These are phyloP conservation scores for Nezara viridula DNA, from an alignment of 2,888 invertebrate species.

Conservation along the genomic window DNA sequence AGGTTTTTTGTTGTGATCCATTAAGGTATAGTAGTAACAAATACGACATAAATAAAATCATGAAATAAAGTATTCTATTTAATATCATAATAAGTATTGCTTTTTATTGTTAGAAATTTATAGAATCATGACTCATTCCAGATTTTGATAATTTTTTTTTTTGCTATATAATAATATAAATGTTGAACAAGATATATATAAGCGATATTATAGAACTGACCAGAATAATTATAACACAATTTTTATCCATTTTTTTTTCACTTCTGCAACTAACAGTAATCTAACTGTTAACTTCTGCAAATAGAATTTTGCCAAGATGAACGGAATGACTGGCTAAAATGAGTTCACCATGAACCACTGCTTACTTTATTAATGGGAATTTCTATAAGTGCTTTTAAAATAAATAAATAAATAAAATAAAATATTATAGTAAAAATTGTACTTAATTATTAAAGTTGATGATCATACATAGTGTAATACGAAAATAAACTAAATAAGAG, in stretches of 20 bases:
- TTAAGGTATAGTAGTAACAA: not conserved
- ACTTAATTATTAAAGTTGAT: not conserved
- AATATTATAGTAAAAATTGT: not conserved
- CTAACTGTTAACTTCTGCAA: no score
- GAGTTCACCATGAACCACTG: not conserved
- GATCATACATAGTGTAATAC: not conserved
- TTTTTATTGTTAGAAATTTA: not conserved
- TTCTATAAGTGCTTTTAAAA: not conserved
- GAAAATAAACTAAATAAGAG: not conserved
- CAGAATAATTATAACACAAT: conserved; percentile 4
- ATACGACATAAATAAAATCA: not conserved
- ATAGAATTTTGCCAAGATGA: not conserved
- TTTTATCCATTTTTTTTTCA: not conserved
- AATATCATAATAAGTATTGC: not conserved
- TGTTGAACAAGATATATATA: no score
- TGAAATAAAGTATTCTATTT: not conserved
- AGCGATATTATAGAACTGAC: not conserved
- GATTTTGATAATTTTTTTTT: no score
- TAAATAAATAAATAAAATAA: not conserved
- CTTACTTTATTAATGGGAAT: not conserved
- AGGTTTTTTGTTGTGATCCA: not conserved
- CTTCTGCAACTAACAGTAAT: no score
- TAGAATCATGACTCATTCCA: not conserved
- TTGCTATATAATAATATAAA: no score
- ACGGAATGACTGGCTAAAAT: not conserved